phyloP scores from a whole-genome alignment of 2,113 vertebrate genomes.

The Talpa occidentalis region DNA sequence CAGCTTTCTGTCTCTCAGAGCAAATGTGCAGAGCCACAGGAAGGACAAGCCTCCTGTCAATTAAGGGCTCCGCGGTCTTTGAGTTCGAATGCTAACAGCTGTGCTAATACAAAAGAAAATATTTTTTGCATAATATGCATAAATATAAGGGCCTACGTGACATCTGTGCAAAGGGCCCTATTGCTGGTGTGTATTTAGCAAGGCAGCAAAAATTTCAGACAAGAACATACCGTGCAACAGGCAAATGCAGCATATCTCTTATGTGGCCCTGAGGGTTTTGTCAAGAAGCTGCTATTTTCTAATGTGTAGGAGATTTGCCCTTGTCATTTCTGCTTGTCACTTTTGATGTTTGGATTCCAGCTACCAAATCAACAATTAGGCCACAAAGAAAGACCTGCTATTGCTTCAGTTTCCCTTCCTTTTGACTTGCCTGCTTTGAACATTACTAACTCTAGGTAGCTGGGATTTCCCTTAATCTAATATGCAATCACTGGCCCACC shows the following conservation, averaged over 20 bases:
- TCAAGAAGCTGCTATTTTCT: slow-evolving; percentile 17
- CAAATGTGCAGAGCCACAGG: background rate
- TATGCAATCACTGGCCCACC: background rate
- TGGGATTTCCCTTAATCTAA: background rate
- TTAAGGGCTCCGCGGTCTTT: background rate
- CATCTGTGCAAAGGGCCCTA: background rate
- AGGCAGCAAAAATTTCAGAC: background rate
- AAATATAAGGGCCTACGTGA: background rate
- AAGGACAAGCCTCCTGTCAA: background rate
- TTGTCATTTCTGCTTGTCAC: background rate
- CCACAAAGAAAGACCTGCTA: background rate
- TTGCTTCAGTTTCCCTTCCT: background rate
- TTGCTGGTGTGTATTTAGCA: background rate
- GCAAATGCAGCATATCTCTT: background rate
- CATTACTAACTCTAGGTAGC: background rate
- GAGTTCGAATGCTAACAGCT: background rate
- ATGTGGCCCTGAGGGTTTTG: slow-evolving; percentile 1
- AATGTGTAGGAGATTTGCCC: background rate
- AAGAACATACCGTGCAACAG: background rate
- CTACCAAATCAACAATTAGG: background rate
- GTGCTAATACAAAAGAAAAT: background rate
- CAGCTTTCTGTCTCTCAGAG: background rate
- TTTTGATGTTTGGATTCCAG: slow-evolving; percentile 56
- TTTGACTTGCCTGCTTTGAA: slow-evolving; percentile 1
- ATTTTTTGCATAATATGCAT: background rate